These are phyloP conservation scores for Oceanites oceanicus DNA, from an alignment of 2,113 vertebrate genomes.

Conservation along the genomic window DNA sequence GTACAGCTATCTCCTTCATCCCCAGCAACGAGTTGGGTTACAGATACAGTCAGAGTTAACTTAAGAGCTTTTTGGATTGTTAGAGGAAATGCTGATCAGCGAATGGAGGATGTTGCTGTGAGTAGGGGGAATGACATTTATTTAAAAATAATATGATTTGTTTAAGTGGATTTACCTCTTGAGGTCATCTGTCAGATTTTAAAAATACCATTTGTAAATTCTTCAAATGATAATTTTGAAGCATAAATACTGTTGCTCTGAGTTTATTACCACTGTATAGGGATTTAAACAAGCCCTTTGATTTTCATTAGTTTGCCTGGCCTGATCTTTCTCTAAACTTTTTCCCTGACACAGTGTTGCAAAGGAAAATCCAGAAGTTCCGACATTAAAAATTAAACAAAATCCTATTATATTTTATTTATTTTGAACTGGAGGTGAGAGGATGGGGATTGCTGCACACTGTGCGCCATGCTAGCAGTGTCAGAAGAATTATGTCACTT, in stretches of 20 bases:
- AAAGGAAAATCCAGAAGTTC: background rate
- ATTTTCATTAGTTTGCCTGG: background rate
- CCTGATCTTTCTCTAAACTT: background rate
- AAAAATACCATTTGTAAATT: background rate
- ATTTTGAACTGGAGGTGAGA: background rate
- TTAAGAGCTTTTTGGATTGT: background rate
- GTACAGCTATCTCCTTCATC: background rate
- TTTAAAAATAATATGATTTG: background rate
- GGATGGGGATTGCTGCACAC: background rate
- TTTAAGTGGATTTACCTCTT: constrained; percentile 1
- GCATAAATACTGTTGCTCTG: background rate
- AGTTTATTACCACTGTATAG: background rate
- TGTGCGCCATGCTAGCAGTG: background rate
- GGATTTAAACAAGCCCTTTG: background rate
- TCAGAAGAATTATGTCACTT: background rate
- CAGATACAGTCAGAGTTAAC: background rate
- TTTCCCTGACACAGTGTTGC: background rate
- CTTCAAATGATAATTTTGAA: background rate
- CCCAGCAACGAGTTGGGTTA: background rate
- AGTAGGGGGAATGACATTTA: background rate
- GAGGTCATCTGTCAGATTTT: background rate
- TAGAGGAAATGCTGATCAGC: background rate
- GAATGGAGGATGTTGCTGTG: background rate
- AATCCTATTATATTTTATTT: background rate
- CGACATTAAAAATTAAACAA: background rate